Conservation (phyloP, 2,888 invertebrate genomes). For the Diarsia mendica region DNA sequence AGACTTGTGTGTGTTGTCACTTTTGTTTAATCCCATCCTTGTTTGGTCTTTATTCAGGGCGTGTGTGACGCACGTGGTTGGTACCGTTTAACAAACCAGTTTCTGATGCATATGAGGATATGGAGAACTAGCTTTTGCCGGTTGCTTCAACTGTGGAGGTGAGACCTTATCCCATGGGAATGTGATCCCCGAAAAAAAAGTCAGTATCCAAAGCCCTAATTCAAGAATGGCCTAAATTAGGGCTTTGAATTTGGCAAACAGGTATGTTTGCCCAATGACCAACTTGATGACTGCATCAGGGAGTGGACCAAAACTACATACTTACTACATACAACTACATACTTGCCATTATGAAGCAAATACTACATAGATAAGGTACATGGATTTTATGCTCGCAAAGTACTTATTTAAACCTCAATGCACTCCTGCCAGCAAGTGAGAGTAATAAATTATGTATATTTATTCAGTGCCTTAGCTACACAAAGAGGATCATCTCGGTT, state of each 20-base stretch:
- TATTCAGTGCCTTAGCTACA: slow-evolving; percentile 33
- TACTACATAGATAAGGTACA: not conserved
- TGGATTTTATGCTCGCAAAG: not conserved
- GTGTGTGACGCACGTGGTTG: slow-evolving; percentile 37
- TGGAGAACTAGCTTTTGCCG: too few species aligned
- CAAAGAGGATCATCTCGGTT: slow-evolving; percentile 43
- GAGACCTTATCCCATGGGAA: not conserved
- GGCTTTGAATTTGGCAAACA: too few species aligned
- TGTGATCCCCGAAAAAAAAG: not conserved
- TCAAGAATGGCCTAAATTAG: not conserved
- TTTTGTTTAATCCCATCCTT: slow-evolving; percentile 63
- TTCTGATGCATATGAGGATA: not conserved
- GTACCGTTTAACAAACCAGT: slow-evolving; percentile 20
- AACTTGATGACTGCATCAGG: too few species aligned
- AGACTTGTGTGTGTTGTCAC: slow-evolving; percentile 54
- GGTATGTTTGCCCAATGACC: not conserved
- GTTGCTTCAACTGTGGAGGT: not conserved
- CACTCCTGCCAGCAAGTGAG: slow-evolving; percentile 29
- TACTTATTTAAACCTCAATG: slow-evolving; percentile 35
- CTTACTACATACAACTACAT: too few species aligned
- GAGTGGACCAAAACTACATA: too few species aligned
- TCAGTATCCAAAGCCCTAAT: not conserved
- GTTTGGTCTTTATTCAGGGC: slow-evolving; percentile 45
- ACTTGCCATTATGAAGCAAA: not conserved
- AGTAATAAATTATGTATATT: slow-evolving; percentile 32